Percentiles rank a stretch among this genome's conserved stretches.
phyloP scores from a whole-genome alignment of 2,797 vertebrate genomes.

The Sebastes flavidus region DNA sequence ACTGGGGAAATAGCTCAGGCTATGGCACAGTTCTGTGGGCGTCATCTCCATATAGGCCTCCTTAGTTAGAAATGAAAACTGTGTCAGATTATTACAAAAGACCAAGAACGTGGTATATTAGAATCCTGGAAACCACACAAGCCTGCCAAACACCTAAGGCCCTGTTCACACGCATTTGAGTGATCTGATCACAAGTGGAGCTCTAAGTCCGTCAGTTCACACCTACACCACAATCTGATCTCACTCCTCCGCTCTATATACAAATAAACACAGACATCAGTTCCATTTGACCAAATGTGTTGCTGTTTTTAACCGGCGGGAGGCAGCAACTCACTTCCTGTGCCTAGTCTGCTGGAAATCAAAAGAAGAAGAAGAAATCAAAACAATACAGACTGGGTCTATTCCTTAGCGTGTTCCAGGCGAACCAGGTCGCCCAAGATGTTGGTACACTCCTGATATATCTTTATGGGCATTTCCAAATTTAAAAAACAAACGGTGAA shows the following conservation, averaged over 20 bases:
- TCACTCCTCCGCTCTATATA: too few relatives aligned
- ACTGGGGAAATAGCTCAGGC: conserved; percentile 68
- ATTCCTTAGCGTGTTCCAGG: neutral
- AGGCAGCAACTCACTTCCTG: too few relatives aligned
- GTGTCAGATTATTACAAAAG: conserved; percentile 46
- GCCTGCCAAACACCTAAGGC: neutral
- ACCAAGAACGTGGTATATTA: neutral
- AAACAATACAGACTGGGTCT: neutral
- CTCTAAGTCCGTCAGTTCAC: neutral
- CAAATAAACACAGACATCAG: too few relatives aligned
- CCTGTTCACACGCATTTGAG: neutral
- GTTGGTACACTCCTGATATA: neutral
- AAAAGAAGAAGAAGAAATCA: neutral
- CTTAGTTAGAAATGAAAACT: conserved; percentile 54
- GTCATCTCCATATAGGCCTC: conserved; percentile 50
- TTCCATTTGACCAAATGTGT: too few relatives aligned
- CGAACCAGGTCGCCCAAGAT: neutral
- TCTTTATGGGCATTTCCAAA: neutral
- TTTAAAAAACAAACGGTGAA: too few relatives aligned
- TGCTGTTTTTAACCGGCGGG: too few relatives aligned
- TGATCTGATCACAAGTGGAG: neutral
- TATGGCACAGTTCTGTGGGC: conserved; percentile 61
- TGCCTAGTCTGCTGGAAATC: too few relatives aligned
- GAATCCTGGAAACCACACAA: neutral
- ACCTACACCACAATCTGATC: too few relatives aligned